These are phyloP conservation scores for Dendrophyllia cribrosa DNA, from an alignment of 64 coral and sea anemone genomes.

Conservation along the genomic window DNA sequence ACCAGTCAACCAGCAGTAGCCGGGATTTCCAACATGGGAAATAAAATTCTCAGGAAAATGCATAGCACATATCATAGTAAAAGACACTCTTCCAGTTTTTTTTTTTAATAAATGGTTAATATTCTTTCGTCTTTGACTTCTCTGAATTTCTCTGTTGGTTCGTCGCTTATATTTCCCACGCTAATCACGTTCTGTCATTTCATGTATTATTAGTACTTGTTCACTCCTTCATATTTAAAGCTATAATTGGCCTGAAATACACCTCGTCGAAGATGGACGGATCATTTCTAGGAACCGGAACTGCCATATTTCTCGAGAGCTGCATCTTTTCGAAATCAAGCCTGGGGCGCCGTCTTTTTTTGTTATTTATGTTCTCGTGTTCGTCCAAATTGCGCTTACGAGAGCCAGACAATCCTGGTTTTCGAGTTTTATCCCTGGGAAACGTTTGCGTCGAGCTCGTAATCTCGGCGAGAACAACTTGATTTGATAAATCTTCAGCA, in stretches of 20 bases:
- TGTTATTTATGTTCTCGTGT: constrained; percentile 37
- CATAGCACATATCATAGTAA: background rate
- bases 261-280: constrained; percentile 25
- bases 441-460: background rate
- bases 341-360: constrained; percentile 60
- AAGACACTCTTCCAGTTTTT: background rate
- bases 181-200: background rate
- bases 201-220: background rate
- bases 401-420: background rate
- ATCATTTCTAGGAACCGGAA: background rate
- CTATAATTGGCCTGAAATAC: constrained; percentile 50
- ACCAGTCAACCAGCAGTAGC: constrained; percentile 24
- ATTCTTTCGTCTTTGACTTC: background rate
- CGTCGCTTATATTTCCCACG: background rate
- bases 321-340: constrained; percentile 72
- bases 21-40: constrained; percentile 28
- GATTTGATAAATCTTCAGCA: background rate
- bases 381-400: constrained; percentile 66
- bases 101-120: background rate
- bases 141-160: background rate
- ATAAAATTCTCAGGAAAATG: constrained; percentile 4
- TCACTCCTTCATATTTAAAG: constrained; percentile 16
- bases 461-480: constrained; percentile 28
- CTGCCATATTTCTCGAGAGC: constrained; percentile 21
- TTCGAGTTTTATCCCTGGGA: background rate